phyloP scores from a whole-genome alignment of 2,113 vertebrate species.

The Calcarius ornatus region DNA sequence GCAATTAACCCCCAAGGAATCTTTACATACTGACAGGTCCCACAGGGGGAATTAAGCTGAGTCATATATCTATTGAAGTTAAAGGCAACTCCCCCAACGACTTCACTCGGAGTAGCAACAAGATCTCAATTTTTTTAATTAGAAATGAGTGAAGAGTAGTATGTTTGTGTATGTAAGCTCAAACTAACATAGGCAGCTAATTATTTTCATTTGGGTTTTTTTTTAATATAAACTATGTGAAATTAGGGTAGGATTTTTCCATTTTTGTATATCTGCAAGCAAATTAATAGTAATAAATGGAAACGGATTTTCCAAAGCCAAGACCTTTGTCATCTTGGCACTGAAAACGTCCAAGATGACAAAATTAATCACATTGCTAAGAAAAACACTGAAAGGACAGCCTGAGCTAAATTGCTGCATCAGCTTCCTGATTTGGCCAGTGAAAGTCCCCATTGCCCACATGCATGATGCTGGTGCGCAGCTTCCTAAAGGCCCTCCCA shows the following conservation, averaged over 20 bases:
- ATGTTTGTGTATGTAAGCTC: not conserved
- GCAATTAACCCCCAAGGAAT: constrained; percentile 44
- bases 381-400: not conserved
- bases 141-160: not conserved
- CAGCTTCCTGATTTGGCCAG: not conserved
- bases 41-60: not conserved
- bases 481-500: not conserved
- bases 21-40: not conserved
- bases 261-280: not conserved
- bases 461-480: not conserved
- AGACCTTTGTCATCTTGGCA: not conserved
- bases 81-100: not conserved
- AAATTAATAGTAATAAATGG: not conserved
- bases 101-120: not conserved
- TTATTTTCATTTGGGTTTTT: not conserved
- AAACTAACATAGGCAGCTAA: not conserved
- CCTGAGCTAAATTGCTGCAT: not conserved
- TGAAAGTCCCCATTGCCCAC: not conserved
- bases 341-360: not conserved
- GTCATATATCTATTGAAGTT: not conserved
- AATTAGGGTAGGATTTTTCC: not conserved
- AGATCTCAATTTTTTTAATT: not conserved
- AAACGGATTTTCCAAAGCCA: not conserved
- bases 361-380: not conserved
- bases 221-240: not conserved